A percentile compares a stretch with the other conserved stretches of the same genome.
Evolutionary conservation across 2,888 invertebrate species (phyloP).

Genomic region (Arrhopalites spinosus): DNA sequence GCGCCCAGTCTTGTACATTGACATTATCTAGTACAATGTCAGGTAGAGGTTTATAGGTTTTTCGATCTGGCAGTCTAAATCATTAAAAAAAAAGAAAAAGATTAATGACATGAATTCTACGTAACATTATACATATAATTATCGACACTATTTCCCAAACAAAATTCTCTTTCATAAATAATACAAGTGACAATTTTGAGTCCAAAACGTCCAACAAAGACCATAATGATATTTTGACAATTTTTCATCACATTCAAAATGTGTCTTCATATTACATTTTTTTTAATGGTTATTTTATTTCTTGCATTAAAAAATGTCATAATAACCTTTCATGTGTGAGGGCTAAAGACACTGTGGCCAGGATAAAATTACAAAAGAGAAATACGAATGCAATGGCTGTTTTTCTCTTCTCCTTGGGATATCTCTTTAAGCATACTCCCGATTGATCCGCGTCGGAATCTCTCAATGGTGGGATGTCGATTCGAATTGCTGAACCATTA

Average conservation of each 20-base stretch:
- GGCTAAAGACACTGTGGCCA: slow-evolving; percentile 75
- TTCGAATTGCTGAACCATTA: slow-evolving; percentile 63
- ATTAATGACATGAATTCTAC: too few species aligned
- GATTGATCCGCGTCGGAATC: slow-evolving; percentile 64
- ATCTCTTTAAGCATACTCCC: slow-evolving; percentile 61
- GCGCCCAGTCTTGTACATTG: slow-evolving; percentile 72
- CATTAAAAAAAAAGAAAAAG: too few species aligned
- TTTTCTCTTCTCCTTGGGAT: slow-evolving; percentile 84
- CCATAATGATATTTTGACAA: too few species aligned
- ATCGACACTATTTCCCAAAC: too few species aligned
- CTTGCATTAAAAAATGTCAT: too few species aligned
- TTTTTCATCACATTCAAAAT: too few species aligned
- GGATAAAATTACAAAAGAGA: slow-evolving; percentile 68
- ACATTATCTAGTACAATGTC: slow-evolving; percentile 82
- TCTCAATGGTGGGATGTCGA: slow-evolving; percentile 68
- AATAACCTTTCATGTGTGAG: slow-evolving; percentile 75
- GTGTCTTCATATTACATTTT: too few species aligned
- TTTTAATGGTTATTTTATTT: too few species aligned
- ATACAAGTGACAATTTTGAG: too few species aligned
- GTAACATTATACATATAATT: too few species aligned
- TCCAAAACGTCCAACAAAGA: too few species aligned
- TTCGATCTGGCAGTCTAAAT: slow-evolving; percentile 73
- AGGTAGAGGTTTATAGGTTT: slow-evolving; percentile 74
- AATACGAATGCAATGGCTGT: slow-evolving; percentile 69
- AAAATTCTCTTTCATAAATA: too few species aligned